phyloP scores from a whole-genome alignment of 1,140 invertebrate genomes.

The Sinonovacula constricta region DNA sequence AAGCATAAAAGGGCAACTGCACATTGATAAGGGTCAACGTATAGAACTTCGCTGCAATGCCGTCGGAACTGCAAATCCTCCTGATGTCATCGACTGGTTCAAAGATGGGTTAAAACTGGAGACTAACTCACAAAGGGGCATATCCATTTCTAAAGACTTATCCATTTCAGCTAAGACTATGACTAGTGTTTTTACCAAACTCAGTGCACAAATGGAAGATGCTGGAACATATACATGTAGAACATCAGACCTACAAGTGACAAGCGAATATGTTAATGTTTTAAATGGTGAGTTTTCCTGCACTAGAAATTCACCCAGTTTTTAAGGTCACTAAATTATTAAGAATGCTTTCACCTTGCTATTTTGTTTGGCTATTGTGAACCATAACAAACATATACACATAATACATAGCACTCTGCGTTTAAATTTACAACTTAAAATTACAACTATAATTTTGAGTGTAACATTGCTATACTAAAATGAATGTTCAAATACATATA shows the following conservation, averaged over 20 bases:
- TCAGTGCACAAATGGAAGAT: slow-evolving; percentile 56
- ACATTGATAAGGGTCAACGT: slow-evolving; percentile 61
- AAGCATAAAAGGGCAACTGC: slow-evolving; percentile 55
- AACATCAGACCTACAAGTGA: slow-evolving; percentile 62
- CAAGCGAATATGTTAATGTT: slow-evolving; percentile 61
- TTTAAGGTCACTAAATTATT: too few species aligned
- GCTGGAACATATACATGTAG: slow-evolving; percentile 63
- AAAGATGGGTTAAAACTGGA: slow-evolving; percentile 56
- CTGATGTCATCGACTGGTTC: slow-evolving; percentile 67
- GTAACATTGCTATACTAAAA: too few species aligned
- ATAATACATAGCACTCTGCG: too few species aligned
- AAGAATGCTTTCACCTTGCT: too few species aligned
- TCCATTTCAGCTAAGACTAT: slow-evolving; percentile 57
- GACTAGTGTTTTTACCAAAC: slow-evolving; percentile 60
- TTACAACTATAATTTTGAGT: too few species aligned
- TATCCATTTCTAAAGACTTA: slow-evolving; percentile 60
- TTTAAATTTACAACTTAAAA: too few species aligned
- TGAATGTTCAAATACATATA: too few species aligned
- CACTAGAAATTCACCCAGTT: too few species aligned
- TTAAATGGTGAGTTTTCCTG: slow-evolving; percentile 66
- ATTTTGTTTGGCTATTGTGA: too few species aligned
- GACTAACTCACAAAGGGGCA: slow-evolving; percentile 44
- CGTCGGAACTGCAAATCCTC: slow-evolving; percentile 55
- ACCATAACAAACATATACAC: too few species aligned
- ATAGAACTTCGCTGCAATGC: slow-evolving; percentile 64